These are phyloP conservation scores for Microctenopoma lineatum DNA, from an alignment of 2,797 vertebrate genomes.

Conservation along the genomic window DNA sequence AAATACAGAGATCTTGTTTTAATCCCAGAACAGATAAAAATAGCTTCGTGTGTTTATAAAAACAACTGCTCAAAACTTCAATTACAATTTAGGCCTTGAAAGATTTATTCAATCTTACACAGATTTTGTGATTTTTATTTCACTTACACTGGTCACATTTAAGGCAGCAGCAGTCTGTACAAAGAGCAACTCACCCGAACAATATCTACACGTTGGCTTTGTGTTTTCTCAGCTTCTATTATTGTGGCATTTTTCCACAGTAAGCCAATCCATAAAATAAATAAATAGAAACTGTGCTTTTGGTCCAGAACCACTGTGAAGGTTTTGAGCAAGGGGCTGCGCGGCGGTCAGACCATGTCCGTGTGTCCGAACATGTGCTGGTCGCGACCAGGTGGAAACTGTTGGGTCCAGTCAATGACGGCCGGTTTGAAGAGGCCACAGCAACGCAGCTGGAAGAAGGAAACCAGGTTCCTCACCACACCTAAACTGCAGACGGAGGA, in stretches of 20 bases:
- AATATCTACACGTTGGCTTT: conserved; percentile 44
- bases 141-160: conserved; percentile 61
- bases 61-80: conserved; percentile 62
- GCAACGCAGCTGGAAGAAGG: conserved; percentile 93
- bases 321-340: conserved; percentile 32
- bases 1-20: conserved; percentile 63
- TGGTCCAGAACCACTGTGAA: conserved; percentile 64
- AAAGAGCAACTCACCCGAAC: conserved; percentile 49
- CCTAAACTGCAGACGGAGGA: conserved; percentile 82
- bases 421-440: conserved; percentile 90
- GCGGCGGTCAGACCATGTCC: conserved; percentile 83
- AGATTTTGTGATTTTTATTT: conserved; percentile 35
- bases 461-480: conserved; percentile 89
- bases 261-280: conserved; percentile 55
- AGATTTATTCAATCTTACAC: conserved; percentile 17
- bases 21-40: conserved; percentile 49
- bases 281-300: conserved; percentile 74
- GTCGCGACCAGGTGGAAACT: conserved; percentile 83
- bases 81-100: conserved; percentile 52
- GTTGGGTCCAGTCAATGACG: conserved; percentile 92
- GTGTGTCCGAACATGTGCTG: conserved; percentile 80
- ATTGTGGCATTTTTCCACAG: conserved; percentile 25
- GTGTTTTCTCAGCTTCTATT: conserved; percentile 21
- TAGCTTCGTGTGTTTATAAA: conserved; percentile 64
- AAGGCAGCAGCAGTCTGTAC: conserved; percentile 76